phyloP scores from a whole-genome alignment of 1,140 invertebrate species.

The Cyrtorhinus lividipennis region DNA sequence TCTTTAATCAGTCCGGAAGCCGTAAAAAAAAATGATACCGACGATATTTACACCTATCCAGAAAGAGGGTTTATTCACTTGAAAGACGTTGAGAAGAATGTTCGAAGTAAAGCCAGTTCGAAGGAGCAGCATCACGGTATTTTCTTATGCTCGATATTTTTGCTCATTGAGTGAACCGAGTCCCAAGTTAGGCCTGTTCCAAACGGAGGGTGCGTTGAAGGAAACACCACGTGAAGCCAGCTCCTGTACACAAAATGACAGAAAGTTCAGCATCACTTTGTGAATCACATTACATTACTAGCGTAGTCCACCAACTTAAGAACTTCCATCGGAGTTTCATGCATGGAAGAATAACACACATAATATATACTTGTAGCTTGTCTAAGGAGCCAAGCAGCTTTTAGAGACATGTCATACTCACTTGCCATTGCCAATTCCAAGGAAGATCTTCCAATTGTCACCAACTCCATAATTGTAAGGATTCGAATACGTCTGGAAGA shows the following conservation, averaged over 20 bases:
- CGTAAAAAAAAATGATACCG: too few relatives aligned
- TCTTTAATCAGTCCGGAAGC: too few relatives aligned
- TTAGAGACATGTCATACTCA: slow-evolving; percentile 25
- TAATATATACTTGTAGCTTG: background rate
- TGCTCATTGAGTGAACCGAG: slow-evolving; percentile 35
- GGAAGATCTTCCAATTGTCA: slow-evolving; percentile 79
- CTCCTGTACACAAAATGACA: slow-evolving; percentile 28
- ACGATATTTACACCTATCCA: too few relatives aligned
- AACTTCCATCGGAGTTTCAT: too few relatives aligned
- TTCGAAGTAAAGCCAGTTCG: too few relatives aligned
- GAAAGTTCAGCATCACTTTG: background rate
- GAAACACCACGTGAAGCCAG: slow-evolving; percentile 56
- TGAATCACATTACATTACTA: too few relatives aligned
- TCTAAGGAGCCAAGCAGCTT: background rate
- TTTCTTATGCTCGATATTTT: background rate
- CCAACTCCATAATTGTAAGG: slow-evolving; percentile 74
- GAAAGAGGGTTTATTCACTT: too few relatives aligned
- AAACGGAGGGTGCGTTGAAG: slow-evolving; percentile 59
- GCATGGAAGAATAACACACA: too few relatives aligned
- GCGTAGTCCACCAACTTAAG: too few relatives aligned
- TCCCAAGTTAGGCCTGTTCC: slow-evolving; percentile 69
- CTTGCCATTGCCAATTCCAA: slow-evolving; percentile 60
- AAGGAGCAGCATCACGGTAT: too few relatives aligned
- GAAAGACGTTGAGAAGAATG: too few relatives aligned
- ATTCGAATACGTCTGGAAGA: slow-evolving; percentile 51